Conservation (phyloP, 2,888 invertebrate genomes). For the Ischnura elegans region DNA sequence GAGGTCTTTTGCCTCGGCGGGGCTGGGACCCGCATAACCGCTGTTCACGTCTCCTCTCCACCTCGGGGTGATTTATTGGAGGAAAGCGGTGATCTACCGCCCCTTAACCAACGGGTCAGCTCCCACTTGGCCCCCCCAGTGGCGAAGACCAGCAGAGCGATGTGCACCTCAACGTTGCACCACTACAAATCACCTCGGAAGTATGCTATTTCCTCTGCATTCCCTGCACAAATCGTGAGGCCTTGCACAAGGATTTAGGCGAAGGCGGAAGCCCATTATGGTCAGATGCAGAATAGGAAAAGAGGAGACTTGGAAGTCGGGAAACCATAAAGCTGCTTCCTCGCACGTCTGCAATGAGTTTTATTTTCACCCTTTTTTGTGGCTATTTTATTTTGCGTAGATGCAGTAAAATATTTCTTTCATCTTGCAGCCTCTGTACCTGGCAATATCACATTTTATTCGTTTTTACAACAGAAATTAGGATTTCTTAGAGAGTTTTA, state of each 20-base stretch:
- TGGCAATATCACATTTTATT: no score
- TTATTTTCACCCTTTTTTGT: no score
- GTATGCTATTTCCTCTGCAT: neutral
- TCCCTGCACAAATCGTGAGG: neutral
- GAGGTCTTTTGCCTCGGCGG: neutral
- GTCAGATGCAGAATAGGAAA: neutral
- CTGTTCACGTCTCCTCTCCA: neutral
- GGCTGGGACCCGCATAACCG: neutral
- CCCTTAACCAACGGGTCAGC: neutral
- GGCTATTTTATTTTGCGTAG: no score
- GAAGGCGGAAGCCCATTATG: neutral
- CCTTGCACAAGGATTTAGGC: neutral
- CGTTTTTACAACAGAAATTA: no score
- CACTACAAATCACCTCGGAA: neutral
- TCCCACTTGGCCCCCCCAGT: neutral
- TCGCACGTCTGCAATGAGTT: no score
- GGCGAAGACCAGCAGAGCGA: neutral
- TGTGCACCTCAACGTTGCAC: neutral
- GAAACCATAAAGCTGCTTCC: neutral
- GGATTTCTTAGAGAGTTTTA: no score
- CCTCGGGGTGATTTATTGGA: neutral
- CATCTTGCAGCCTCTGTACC: no score
- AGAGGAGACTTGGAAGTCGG: neutral
- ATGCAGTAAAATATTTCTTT: no score
- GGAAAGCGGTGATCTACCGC: neutral